These are phyloP conservation scores for Pelecanus crispus DNA, from an alignment of 2,113 vertebrate genomes.

Conservation along the genomic window DNA sequence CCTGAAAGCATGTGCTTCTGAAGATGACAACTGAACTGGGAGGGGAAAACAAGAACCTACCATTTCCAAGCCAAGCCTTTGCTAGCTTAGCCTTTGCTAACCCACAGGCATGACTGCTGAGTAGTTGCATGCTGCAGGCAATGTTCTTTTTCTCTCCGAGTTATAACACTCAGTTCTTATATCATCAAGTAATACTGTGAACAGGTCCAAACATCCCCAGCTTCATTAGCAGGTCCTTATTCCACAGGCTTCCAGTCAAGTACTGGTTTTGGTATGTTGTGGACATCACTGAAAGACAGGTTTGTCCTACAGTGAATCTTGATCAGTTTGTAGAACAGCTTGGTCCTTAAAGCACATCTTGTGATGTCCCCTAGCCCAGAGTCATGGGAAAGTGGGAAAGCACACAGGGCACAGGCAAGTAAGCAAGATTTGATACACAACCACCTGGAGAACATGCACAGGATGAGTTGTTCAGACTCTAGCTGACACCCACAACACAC, in stretches of 20 bases:
- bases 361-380: not conserved
- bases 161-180: not conserved
- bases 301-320: not conserved
- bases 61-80: not conserved
- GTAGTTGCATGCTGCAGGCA: not conserved
- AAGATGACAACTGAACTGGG: not conserved
- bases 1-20: not conserved
- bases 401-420: not conserved
- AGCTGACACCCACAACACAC: not conserved
- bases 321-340: not conserved
- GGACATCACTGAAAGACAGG: not conserved
- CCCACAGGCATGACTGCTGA: not conserved
- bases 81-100: not conserved
- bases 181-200: not conserved
- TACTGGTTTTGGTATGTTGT: not conserved
- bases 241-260: not conserved
- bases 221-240: not conserved
- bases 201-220: not conserved
- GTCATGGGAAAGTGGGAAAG: not conserved
- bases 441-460: rapidly evolving
- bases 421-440: not conserved
- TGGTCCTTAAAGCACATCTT: not conserved
- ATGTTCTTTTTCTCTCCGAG: not conserved
- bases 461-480: not conserved
- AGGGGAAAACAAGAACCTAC: not conserved